These are phyloP conservation scores for Procambarus virginalis DNA, from an alignment of 1,140 invertebrate genomes.

Conservation along the genomic window DNA sequence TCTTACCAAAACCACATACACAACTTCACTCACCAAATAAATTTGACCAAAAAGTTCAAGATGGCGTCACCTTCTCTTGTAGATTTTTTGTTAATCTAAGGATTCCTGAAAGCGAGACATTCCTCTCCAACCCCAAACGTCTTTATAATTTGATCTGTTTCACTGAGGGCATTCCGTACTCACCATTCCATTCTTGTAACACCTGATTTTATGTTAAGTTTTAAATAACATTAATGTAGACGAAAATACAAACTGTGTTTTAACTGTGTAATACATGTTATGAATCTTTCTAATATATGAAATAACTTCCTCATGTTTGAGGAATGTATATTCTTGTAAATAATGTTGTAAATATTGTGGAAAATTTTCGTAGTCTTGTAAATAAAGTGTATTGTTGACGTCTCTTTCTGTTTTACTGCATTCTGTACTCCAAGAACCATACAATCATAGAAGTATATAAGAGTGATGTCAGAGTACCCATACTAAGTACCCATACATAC, in stretches of 20 bases:
- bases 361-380: slow-evolving; percentile 62
- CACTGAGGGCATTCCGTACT: slow-evolving; percentile 60
- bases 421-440: too few species aligned
- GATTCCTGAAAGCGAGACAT: slow-evolving; percentile 19
- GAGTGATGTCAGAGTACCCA: too few species aligned
- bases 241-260: slow-evolving; percentile 5
- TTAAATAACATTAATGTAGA: slow-evolving; percentile 53
- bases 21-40: background rate
- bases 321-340: slow-evolving; percentile 60
- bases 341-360: slow-evolving; percentile 61
- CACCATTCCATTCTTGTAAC: slow-evolving; percentile 59
- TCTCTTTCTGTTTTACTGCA: background rate
- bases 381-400: slow-evolving; percentile 63
- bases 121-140: slow-evolving; percentile 23
- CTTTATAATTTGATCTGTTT: slow-evolving; percentile 6
- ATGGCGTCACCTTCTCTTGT: slow-evolving; percentile 2
- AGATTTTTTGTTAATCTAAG: slow-evolving; percentile 6
- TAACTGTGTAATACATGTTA: slow-evolving; percentile 42
- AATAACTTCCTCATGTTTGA: slow-evolving; percentile 41
- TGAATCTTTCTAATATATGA: slow-evolving; percentile 57
- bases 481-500: too few species aligned
- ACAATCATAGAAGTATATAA: too few species aligned
- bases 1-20: background rate
- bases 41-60: background rate
- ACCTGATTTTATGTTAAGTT: slow-evolving; percentile 47